Evolutionary conservation across 2,797 vertebrate species (phyloP).

Genomic region (Urophycis tenuis): DNA sequence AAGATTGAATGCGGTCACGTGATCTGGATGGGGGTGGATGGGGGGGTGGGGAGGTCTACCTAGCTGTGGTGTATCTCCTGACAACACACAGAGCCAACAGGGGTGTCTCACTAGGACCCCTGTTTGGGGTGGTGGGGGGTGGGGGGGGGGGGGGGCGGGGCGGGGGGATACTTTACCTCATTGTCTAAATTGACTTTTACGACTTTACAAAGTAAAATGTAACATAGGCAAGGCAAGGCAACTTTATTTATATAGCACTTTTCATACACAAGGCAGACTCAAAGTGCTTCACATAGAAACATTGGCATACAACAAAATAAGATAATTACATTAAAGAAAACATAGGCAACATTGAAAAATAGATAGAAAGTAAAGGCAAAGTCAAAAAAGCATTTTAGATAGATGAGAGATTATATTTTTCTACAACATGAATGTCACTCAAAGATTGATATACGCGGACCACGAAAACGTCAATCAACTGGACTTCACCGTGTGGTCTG

Average conservation of each 20-base stretch:
- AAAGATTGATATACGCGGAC: not conserved
- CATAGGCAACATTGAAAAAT: too few relatives aligned
- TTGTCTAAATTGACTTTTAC: conserved; percentile 14
- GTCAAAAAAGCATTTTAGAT: too few relatives aligned
- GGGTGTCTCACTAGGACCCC: conserved; percentile 42
- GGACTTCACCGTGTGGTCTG: too few relatives aligned
- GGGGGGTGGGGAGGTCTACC: not conserved
- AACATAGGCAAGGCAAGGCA: too few relatives aligned
- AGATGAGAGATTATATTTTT: too few relatives aligned
- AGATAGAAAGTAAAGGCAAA: too few relatives aligned
- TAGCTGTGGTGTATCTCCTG: conserved; percentile 22
- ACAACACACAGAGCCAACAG: conserved; percentile 35
- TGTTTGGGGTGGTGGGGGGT: conserved; percentile 35
- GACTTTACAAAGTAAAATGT: conserved; percentile 13
- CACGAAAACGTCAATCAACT: not conserved
- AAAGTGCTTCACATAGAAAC: too few relatives aligned
- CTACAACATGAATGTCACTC: not conserved
- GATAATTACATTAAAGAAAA: too few relatives aligned
- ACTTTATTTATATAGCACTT: too few relatives aligned
- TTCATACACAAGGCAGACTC: too few relatives aligned
- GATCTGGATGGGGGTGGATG: not conserved
- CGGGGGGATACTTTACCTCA: not conserved
- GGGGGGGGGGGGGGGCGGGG: conserved; percentile 28
- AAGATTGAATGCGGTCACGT: not conserved
- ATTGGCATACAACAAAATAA: too few relatives aligned